Conservation (phyloP, 1,140 invertebrate species). For the Propsilocerus akamusi region DNA sequence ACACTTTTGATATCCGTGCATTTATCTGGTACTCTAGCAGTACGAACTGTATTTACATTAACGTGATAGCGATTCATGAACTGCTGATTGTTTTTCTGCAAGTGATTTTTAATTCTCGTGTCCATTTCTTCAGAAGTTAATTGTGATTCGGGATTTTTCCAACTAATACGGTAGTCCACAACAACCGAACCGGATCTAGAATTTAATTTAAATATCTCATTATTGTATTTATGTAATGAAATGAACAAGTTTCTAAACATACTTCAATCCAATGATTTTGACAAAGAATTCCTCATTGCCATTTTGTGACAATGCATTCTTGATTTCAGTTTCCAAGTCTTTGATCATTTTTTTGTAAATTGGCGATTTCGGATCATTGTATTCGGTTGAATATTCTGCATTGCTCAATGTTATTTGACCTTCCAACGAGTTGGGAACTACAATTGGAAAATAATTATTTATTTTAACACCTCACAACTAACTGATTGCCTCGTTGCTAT, state of each 20-base stretch:
- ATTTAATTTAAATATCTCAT: slow-evolving; percentile 12
- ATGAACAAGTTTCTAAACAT: slow-evolving; percentile 12
- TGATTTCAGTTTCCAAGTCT: slow-evolving; percentile 36
- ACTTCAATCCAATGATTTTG: slow-evolving; percentile 43
- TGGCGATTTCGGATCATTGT: slow-evolving; percentile 35
- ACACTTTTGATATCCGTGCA: slow-evolving; percentile 49
- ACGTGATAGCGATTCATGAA: slow-evolving; percentile 34
- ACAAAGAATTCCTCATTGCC: slow-evolving; percentile 31
- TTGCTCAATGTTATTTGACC: slow-evolving; percentile 45
- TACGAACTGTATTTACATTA: slow-evolving; percentile 24
- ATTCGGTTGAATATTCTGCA: slow-evolving; percentile 33
- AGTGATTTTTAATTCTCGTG: slow-evolving; percentile 25
- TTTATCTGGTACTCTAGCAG: slow-evolving; percentile 38
- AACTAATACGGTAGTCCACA: slow-evolving; percentile 39
- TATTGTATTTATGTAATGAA: not conserved
- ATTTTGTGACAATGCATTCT: slow-evolving; percentile 27
- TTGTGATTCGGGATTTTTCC: slow-evolving; percentile 29
- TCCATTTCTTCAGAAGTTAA: slow-evolving; percentile 31
- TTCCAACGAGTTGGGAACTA: slow-evolving; percentile 44
- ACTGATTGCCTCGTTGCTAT: too few species aligned
- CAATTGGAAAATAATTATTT: slow-evolving; percentile 22
- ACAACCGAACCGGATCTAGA: slow-evolving; percentile 40
- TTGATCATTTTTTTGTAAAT: slow-evolving; percentile 36
- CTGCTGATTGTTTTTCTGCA: slow-evolving; percentile 25
- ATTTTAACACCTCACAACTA: too few species aligned